phyloP scores from a whole-genome alignment of 2,888 invertebrate species.

The Philereme transversata region DNA sequence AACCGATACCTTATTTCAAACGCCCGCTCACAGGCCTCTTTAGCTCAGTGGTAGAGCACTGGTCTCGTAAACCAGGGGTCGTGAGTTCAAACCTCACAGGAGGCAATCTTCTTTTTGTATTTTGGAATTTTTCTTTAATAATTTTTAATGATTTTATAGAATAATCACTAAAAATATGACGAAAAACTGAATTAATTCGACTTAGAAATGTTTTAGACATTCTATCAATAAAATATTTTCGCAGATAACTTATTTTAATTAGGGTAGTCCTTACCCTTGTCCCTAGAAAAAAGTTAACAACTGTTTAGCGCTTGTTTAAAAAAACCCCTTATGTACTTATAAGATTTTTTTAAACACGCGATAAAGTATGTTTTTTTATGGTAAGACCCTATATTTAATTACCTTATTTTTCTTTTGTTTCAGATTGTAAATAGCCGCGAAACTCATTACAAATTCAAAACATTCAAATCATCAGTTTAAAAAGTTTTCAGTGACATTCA shows the following conservation, averaged over 20 bases:
- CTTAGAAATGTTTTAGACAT: too few species aligned
- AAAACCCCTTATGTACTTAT: too few species aligned
- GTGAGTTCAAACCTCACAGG: constrained; percentile 84
- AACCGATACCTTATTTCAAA: constrained; percentile 45
- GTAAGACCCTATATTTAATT: constrained; percentile 16
- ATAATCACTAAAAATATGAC: too few species aligned
- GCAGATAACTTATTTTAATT: too few species aligned
- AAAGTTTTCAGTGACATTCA: too few species aligned
- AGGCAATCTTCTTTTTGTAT: constrained; percentile 50
- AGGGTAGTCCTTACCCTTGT: too few species aligned
- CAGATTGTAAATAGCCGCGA: constrained; percentile 46
- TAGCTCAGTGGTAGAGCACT: constrained; percentile 93
- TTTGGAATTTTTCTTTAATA: background rate
- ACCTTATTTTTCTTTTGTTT: constrained; percentile 51
- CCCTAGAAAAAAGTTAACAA: too few species aligned
- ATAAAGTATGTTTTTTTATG: too few species aligned
- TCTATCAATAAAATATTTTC: too few species aligned
- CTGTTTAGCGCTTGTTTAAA: too few species aligned
- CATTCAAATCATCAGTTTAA: too few species aligned
- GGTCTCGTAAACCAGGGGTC: constrained; percentile 93
- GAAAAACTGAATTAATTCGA: too few species aligned
- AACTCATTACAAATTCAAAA: constrained; percentile 32
- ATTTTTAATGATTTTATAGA: constrained; percentile 2
- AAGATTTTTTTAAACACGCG: background rate
- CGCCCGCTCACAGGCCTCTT: constrained; percentile 79